phyloP scores from a whole-genome alignment of 2,888 invertebrate species.

The Therioaphis trifolii region DNA sequence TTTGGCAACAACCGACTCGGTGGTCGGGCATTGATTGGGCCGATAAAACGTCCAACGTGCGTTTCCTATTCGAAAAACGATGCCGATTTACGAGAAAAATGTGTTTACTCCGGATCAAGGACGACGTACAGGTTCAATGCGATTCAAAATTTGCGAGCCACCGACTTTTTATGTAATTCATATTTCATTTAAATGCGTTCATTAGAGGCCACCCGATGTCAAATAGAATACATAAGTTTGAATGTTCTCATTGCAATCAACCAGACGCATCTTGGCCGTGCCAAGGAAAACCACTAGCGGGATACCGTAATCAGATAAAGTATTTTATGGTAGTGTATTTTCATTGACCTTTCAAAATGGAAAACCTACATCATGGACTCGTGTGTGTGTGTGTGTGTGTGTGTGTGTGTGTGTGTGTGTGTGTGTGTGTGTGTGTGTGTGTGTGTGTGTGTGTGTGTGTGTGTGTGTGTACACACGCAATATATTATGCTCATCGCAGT shows the following conservation, averaged over 20 bases:
- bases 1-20: slow-evolving; percentile 19
- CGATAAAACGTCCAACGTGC: slow-evolving; percentile 4
- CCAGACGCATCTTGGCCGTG: slow-evolving; percentile 32
- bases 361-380: too few relatives aligned
- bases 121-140: neutral
- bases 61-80: slow-evolving; percentile 36
- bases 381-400: too few relatives aligned
- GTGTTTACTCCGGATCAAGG: slow-evolving; percentile 32
- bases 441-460: too few relatives aligned
- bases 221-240: slow-evolving; percentile 6
- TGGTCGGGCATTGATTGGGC: neutral
- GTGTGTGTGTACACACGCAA: too few relatives aligned
- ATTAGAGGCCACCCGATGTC: slow-evolving; percentile 27
- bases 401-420: too few relatives aligned
- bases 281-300: slow-evolving; percentile 56
- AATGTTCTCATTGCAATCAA: slow-evolving; percentile 45
- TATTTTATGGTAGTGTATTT: neutral
- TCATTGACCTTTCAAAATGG: too few relatives aligned
- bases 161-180: neutral
- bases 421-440: too few relatives aligned
- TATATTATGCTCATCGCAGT: too few relatives aligned
- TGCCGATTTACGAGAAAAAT: slow-evolving; percentile 14
- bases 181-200: slow-evolving; percentile 4
- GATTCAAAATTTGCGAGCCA: neutral
- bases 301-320: slow-evolving; percentile 28